phyloP scores from a whole-genome alignment of 1,140 invertebrate genomes.

The Tetragnatha versicolor region DNA sequence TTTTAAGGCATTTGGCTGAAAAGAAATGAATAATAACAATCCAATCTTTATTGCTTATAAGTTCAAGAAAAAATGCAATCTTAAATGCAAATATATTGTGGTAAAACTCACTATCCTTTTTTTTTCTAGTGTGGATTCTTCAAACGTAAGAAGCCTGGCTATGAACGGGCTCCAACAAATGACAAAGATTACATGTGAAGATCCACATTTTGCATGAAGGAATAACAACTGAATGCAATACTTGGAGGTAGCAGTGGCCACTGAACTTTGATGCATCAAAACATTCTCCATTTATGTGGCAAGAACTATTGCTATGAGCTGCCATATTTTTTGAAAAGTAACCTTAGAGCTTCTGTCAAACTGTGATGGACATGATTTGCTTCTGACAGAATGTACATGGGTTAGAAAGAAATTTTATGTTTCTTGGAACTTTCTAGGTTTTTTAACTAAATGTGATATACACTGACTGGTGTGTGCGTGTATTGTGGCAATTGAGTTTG shows the following conservation, averaged over 20 bases:
- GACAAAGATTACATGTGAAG: constrained; percentile 56
- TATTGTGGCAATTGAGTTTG: too few relatives aligned
- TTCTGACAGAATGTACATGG: too few relatives aligned
- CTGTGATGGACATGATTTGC: too few relatives aligned
- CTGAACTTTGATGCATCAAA: neutral
- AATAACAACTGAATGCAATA: neutral
- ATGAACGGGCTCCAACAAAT: constrained; percentile 55
- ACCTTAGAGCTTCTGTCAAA: neutral
- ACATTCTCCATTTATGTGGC: neutral
- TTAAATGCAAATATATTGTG: neutral
- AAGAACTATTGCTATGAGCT: neutral
- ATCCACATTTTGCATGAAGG: neutral
- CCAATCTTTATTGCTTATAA: neutral
- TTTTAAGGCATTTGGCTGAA: neutral
- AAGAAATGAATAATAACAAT: neutral
- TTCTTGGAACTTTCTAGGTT: too few relatives aligned
- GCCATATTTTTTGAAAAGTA: neutral
- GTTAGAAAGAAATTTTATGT: too few relatives aligned
- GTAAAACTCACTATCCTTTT: neutral
- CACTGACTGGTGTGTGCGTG: too few relatives aligned
- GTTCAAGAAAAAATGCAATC: neutral
- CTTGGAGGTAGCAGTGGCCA: neutral
- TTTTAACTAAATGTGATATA: too few relatives aligned
- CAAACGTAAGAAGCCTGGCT: constrained; percentile 71
- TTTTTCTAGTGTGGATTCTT: constrained; percentile 79